Evolutionary conservation across 2,113 vertebrate genomes (phyloP).

Genomic region (Oplegnathus fasciatus): DNA sequence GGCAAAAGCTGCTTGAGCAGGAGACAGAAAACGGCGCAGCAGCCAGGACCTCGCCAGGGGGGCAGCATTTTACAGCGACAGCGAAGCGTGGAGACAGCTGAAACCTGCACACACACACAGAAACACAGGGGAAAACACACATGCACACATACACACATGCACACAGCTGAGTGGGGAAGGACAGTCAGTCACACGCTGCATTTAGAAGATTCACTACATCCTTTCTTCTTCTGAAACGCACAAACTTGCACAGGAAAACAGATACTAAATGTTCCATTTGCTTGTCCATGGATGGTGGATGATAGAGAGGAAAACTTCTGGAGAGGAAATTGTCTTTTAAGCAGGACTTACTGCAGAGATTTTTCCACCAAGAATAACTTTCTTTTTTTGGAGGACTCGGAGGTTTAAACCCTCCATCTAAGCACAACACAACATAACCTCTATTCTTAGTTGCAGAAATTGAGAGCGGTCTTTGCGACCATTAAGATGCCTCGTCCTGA

Average conservation of each 20-base stretch:
- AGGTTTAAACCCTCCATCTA: conserved; percentile 46
- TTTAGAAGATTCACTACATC: conserved; percentile 37
- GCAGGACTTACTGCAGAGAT: conserved; percentile 47
- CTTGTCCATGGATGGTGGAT: conserved; percentile 45
- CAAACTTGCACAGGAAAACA: conserved; percentile 44
- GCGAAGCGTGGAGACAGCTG: conserved; percentile 61
- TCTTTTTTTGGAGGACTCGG: conserved; percentile 40
- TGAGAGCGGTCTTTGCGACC: conserved; percentile 55
- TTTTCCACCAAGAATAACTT: conserved; percentile 63
- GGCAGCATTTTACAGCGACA: conserved; percentile 69
- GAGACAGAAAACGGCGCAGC: conserved; percentile 52
- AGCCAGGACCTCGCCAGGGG: conserved; percentile 55
- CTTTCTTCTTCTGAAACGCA: conserved; percentile 16
- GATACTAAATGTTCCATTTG: conserved; percentile 26
- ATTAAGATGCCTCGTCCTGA: conserved; percentile 59
- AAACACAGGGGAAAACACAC: conserved; percentile 12
- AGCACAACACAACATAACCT: conserved; percentile 61
- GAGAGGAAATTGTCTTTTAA: conserved; percentile 53
- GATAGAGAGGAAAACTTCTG: conserved; percentile 65
- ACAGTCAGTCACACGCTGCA: conserved; percentile 35
- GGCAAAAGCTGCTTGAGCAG: conserved; percentile 59
- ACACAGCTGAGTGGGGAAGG: conserved; percentile 44
- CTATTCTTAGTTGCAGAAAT: conserved; percentile 54
- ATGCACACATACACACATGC: conserved; percentile 34
- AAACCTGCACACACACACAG: conserved; percentile 42